Evolutionary conservation across 2,113 vertebrate genomes (phyloP).

Genomic region (Sphaerodactylus townsendi): DNA sequence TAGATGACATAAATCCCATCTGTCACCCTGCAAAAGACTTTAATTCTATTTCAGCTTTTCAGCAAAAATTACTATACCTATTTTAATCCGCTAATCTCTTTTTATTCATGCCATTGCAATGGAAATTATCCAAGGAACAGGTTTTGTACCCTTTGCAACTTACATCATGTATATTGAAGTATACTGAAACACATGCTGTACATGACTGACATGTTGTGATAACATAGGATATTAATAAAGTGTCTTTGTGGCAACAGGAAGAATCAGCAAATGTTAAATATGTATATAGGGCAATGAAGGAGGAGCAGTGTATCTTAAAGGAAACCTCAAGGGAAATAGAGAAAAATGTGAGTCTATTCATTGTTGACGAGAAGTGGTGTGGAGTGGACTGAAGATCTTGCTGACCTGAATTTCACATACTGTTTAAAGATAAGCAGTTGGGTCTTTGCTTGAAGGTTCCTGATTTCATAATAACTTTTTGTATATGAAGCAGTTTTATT

Average conservation of each 20-base stretch:
- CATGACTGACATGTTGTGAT: background rate
- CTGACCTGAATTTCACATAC: background rate
- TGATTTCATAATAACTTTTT: background rate
- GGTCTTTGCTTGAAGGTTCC: background rate
- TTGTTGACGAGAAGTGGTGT: background rate
- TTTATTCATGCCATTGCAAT: background rate
- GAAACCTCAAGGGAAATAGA: background rate
- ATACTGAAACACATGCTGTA: background rate
- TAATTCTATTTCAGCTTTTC: background rate
- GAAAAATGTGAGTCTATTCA: background rate
- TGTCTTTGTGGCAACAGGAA: background rate
- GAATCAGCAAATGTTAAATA: background rate
- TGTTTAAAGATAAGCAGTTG: background rate
- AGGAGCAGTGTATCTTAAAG: background rate
- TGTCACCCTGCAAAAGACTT: conserved; percentile 42
- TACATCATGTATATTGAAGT: background rate
- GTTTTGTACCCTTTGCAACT: background rate
- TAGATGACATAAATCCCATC: conserved; percentile 63
- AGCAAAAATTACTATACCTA: background rate
- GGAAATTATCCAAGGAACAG: background rate
- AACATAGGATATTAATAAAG: background rate
- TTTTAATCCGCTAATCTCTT: background rate
- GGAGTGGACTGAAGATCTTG: background rate
- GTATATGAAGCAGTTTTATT: background rate
- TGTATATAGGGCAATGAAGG: background rate